Evolutionary conservation across 92 coral and sea anemone genomes (phyloP), one percentile per base, ranked within the genome.

Genomic region (Pocillopora meandrina): DNA sequence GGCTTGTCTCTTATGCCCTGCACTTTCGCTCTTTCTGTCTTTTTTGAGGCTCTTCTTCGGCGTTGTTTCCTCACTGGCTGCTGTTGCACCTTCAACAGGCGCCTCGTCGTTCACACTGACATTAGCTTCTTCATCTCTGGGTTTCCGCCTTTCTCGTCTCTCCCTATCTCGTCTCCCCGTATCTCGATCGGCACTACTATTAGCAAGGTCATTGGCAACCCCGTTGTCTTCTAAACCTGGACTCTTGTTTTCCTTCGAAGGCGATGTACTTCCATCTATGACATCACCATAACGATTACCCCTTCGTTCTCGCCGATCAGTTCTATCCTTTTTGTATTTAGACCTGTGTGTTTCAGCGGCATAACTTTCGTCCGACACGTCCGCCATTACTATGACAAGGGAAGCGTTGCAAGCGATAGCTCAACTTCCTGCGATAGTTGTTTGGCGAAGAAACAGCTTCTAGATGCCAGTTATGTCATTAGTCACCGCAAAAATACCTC

Each of bases 31-130:
- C 75, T 86, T 87, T 84, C 93, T 91, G 74, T 94, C 99, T 75
- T 95, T 97, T 87, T 97, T 97, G 87, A 95, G 87, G 80, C 92
- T 90, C 78, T 91, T 87, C 87, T 90, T 92, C 52, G 94, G 90
- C 69, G 99, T 92, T 15, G 94, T 87, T 63, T 95, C 98, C 62
- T 85, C 97, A 49, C 91, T 78, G 34, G 90, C 93, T 16, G 86
- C 86, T 42, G 95, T 87, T 16, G 96, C 98, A 80, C 93, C 92
- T 61, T 87, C 93, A 63, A 85, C 79, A 72, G 93, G 72, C 5
- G 93, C 86, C 72, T 95, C 95, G 49, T 94, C 99, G 13, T 90
- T 76, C 62, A 92, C 87, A 61, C 95, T 90, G 14, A 82, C 71
- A 71, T 94, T 95, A 64, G 87, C 85, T 70, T 94, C 98, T 62